phyloP scores from a whole-genome alignment of 2,797 vertebrate species.

The Brachymystax lenok region DNA sequence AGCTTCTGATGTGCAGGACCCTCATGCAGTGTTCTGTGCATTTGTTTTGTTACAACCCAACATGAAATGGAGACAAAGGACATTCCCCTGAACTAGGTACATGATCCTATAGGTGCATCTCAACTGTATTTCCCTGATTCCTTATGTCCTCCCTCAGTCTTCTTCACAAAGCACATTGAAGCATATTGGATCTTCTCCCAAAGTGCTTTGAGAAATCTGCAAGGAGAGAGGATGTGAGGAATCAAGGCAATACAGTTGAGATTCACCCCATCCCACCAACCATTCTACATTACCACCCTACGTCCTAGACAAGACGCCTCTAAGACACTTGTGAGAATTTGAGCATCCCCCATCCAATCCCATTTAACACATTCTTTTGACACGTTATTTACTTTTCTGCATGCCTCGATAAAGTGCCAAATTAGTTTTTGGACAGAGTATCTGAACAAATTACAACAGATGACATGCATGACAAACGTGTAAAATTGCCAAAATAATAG shows the following conservation, averaged over 20 bases:
- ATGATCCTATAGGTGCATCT: not conserved
- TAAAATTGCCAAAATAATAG: not conserved
- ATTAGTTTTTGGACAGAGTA: not conserved
- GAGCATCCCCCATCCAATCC: not conserved
- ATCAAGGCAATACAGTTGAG: not conserved
- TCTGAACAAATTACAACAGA: not conserved
- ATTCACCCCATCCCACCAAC: not conserved
- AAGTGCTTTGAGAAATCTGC: too few relatives aligned
- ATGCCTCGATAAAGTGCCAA: not conserved
- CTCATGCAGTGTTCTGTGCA: conserved; percentile 66
- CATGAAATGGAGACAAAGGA: not conserved
- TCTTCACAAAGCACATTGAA: too few relatives aligned
- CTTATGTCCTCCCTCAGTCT: too few relatives aligned
- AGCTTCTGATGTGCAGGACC: conserved; percentile 55
- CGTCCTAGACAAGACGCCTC: not conserved
- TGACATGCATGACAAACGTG: not conserved
- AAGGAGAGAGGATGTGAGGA: too few relatives aligned
- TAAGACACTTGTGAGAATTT: not conserved
- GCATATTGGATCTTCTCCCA: not conserved
- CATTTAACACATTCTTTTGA: not conserved
- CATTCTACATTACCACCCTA: not conserved
- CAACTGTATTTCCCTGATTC: not conserved
- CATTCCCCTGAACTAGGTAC: conserved; percentile 23
- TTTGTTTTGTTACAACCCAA: conserved; percentile 47
- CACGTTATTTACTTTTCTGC: not conserved